A percentile compares a stretch with the other conserved stretches of the same genome.
These are phyloP conservation scores for Bos javanicus DNA, from an alignment of 2,113 vertebrate species.

Conservation along the genomic window DNA sequence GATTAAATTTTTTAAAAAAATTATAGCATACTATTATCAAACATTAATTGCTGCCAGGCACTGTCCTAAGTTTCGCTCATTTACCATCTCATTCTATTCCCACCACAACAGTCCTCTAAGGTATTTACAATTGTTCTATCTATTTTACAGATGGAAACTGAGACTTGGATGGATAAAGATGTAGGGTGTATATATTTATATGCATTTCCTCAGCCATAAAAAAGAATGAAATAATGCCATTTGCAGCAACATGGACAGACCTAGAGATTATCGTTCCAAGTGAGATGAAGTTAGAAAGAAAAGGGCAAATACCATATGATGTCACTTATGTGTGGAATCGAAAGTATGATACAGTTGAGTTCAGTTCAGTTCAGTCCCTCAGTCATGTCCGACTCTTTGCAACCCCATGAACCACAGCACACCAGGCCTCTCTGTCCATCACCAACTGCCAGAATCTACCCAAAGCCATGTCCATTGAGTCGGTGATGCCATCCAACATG, in stretches of 20 bases:
- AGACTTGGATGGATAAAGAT: neutral
- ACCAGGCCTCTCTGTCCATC: neutral
- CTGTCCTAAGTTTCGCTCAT: neutral
- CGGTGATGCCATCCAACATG: neutral
- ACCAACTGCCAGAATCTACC: accelerated
- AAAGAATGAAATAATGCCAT: neutral
- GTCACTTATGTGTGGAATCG: neutral
- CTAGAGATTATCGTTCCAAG: neutral
- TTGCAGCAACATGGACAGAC: neutral
- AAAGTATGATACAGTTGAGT: neutral
- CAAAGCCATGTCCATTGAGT: neutral
- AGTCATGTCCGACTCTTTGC: accelerated
- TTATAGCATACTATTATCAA: neutral
- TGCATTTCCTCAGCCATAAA: neutral
- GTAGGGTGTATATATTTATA: neutral
- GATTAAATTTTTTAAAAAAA: neutral
- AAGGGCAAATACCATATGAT: neutral
- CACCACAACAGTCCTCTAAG: neutral
- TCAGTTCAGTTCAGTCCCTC: neutral
- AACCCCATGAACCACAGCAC: accelerated
- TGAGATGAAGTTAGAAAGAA: neutral
- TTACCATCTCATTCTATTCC: neutral
- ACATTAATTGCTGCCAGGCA: neutral
- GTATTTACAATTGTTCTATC: neutral
- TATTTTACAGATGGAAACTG: neutral